Percentiles rank a stretch among this genome's conserved stretches.
Conservation (phyloP, 2,888 invertebrate species). For the Lasioglossum malachurum region DNA sequence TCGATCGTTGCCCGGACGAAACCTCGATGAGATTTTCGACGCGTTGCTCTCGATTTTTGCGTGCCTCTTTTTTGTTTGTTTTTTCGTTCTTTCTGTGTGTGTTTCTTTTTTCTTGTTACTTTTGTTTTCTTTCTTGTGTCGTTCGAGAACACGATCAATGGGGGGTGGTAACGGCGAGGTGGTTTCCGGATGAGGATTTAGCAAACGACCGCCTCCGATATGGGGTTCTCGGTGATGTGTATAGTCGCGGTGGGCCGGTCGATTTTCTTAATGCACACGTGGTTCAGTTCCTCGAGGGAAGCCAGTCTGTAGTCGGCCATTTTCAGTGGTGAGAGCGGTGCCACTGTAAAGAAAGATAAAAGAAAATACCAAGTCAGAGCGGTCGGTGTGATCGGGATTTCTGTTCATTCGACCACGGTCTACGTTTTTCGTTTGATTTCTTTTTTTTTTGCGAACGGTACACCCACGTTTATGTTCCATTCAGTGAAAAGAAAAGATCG, state of each 20-base stretch:
- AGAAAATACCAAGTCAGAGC: slow-evolving; percentile 66
- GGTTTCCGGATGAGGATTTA: slow-evolving; percentile 83
- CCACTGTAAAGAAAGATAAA: slow-evolving; percentile 86
- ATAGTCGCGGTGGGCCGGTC: slow-evolving; percentile 88
- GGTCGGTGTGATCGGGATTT: slow-evolving; percentile 28
- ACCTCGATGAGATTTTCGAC: slow-evolving; percentile 59
- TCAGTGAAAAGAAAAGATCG: slow-evolving; percentile 18
- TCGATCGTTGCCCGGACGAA: slow-evolving; percentile 76
- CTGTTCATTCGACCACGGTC: slow-evolving; percentile 48
- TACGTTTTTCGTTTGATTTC: slow-evolving; percentile 35
- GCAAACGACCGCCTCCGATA: slow-evolving; percentile 91
- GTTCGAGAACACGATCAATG: slow-evolving; percentile 61
- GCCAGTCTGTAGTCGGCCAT: slow-evolving; percentile 89
- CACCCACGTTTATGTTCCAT: slow-evolving; percentile 41
- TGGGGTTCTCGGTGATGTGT: slow-evolving; percentile 92
- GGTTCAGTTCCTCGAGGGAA: slow-evolving; percentile 86
- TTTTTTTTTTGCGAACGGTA: slow-evolving; percentile 32
- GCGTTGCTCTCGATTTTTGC: slow-evolving; percentile 9
- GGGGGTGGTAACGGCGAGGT: slow-evolving; percentile 58
- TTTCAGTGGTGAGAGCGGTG: slow-evolving; percentile 90
- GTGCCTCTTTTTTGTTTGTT: neutral
- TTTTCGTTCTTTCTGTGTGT: neutral
- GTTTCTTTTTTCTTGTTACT: neutral
- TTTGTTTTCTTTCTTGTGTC: slow-evolving; percentile 41
- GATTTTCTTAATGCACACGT: slow-evolving; percentile 84